Evolutionary conservation across 2,113 vertebrate genomes (phyloP), one percentile per base, ranked within the genome.

Genomic region (Serinus canaria): DNA sequence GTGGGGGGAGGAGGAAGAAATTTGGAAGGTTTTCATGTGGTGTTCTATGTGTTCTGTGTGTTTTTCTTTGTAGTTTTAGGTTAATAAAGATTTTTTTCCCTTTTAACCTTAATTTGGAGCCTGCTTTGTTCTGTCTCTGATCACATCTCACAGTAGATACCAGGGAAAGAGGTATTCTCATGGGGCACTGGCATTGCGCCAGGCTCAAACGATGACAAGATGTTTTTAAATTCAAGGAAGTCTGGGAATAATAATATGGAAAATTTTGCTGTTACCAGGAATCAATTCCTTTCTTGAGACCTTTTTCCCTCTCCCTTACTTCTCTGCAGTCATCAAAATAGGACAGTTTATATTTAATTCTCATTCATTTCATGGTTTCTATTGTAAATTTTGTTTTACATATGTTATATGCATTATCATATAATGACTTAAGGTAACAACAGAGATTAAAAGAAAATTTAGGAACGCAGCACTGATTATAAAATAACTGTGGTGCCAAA

Each of bases 401-500:
- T 58, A 33, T 33, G 7, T n/a, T 59, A 11, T 23, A 16, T 31
- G 3, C 9, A 22, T 35, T 41, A 62, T 68, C 8, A 33, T 58
- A 30, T 11, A 64, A 58, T n/a, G 9, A 37, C 7, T 9, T 59
- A 58, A 55, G 4, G 13, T 44, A 37, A 41, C 13, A 60, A 37
- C 68, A 89, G 3, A 8, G 4, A 39, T 62, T 75, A 53, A 10
- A 73, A 62, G 6, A 69, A 19, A 43, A 73, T 80, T 91, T 77
- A 70, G 15, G 80, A 77, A 85, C 33, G 9, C 5, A 44, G 3
- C 43, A 76, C 5, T 49, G 35, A 41, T 52, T 69, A 63, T 84
- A 90, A 94, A 94, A 94, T 67, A 96, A 87, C 83, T 91, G 70
- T 74, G 15, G n/a, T 87, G 56, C 24, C 47, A 59, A 94, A 91